Percentiles rank a stretch among this genome's conserved stretches.
phyloP scores from a whole-genome alignment of 1,140 invertebrate genomes.

The Tenebrio molitor region DNA sequence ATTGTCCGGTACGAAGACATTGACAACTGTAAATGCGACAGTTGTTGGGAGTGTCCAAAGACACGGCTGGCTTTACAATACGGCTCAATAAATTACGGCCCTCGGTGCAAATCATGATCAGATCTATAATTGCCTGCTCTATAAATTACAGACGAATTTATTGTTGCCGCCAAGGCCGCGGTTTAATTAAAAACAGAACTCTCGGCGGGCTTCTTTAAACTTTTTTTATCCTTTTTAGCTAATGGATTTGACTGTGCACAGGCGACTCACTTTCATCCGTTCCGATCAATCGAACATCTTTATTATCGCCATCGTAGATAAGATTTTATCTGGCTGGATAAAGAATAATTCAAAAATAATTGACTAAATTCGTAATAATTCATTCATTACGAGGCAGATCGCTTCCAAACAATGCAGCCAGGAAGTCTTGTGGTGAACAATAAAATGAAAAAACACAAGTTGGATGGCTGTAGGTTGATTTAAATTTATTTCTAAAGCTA shows the following conservation, averaged over 20 bases:
- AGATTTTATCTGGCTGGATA: conserved; percentile 22
- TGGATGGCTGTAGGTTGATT: conserved; percentile 1
- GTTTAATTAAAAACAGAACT: conserved; percentile 33
- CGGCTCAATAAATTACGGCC: conserved; percentile 33
- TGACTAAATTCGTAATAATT: conserved; percentile 13
- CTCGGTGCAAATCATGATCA: conserved; percentile 39
- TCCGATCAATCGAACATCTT: conserved; percentile 12
- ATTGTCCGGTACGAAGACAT: conserved; percentile 2
- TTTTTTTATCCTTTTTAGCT: background rate
- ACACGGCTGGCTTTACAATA: conserved; percentile 23
- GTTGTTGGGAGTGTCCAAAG: conserved; percentile 26
- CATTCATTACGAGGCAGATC: background rate
- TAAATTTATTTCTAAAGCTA: conserved; percentile 13
- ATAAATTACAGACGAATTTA: conserved; percentile 38
- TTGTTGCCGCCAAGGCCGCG: conserved; percentile 25
- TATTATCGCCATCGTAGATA: conserved; percentile 20
- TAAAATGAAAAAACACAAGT: background rate
- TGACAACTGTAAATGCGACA: conserved; percentile 30
- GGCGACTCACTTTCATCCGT: background rate
- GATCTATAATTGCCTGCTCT: conserved; percentile 40
- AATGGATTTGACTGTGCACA: conserved; percentile 15
- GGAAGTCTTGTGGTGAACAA: conserved; percentile 22
- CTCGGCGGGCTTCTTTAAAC: conserved; percentile 10
- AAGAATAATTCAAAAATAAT: conserved; percentile 32
- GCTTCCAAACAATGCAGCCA: conserved; percentile 3